A percentile compares a stretch with the other conserved stretches of the same genome.
phyloP scores from a whole-genome alignment of 2,797 vertebrate genomes.

The Mionectes olivaceus region DNA sequence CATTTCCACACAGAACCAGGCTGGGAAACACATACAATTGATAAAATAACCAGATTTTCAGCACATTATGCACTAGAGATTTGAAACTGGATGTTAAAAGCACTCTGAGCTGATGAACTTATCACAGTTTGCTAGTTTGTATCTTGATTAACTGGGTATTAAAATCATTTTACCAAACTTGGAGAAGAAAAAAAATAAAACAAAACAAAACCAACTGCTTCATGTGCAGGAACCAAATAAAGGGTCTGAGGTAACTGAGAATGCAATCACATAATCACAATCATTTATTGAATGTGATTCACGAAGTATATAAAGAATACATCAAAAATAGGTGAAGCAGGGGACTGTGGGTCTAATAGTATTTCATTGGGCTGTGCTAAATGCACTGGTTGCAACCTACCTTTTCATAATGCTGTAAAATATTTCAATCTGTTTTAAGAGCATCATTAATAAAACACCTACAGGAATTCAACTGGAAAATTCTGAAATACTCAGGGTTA shows the following conservation, averaged over 20 bases:
- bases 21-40: neutral
- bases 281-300: neutral
- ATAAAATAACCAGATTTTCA: conserved; percentile 17
- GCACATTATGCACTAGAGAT: neutral
- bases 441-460: neutral
- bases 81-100: neutral
- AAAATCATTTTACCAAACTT: neutral
- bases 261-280: neutral
- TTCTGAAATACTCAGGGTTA: neutral
- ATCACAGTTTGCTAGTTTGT: neutral
- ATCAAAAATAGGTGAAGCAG: neutral
- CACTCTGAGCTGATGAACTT: neutral
- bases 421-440: neutral
- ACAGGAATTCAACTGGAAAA: neutral
- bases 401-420: neutral
- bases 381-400: neutral
- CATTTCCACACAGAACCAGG: neutral
- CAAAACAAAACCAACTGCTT: neutral
- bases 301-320: neutral
- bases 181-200: accelerated
- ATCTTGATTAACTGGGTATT: neutral
- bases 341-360: neutral
- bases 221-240: neutral
- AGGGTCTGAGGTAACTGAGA: neutral
- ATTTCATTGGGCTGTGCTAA: neutral